A percentile compares a stretch with the other conserved stretches of the same genome.
phyloP scores from a whole-genome alignment of 2,113 vertebrate species.

The Boleophthalmus pectinirostris region DNA sequence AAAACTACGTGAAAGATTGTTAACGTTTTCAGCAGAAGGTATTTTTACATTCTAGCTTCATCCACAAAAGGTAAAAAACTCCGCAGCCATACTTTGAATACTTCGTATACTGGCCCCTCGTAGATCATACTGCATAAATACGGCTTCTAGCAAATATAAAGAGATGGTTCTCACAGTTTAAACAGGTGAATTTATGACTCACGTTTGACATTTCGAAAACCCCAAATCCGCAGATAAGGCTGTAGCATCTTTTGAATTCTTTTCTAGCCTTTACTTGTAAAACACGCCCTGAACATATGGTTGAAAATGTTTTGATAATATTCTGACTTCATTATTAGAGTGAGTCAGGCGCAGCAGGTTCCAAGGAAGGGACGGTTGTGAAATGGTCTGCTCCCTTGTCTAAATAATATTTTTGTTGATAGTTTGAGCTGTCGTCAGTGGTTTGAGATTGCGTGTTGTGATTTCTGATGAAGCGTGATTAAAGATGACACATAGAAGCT shows the following conservation, averaged over 20 bases:
- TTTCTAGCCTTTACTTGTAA: conserved; percentile 8
- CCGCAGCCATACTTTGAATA: neutral
- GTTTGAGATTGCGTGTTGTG: no score
- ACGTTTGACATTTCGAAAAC: neutral
- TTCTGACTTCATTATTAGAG: neutral
- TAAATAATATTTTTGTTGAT: neutral
- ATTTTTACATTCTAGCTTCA: neutral
- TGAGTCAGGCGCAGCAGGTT: neutral
- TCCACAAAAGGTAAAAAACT: neutral
- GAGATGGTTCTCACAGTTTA: neutral
- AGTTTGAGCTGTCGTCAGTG: neutral
- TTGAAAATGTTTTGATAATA: neutral
- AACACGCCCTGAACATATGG: neutral
- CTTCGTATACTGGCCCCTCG: neutral
- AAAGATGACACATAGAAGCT: no score
- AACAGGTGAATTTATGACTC: neutral
- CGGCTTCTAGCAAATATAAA: neutral
- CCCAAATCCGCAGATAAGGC: neutral
- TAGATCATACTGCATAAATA: neutral
- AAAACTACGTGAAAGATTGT: neutral
- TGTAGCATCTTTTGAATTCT: conserved; percentile 4
- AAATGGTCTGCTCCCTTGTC: neutral
- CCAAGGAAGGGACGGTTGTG: neutral
- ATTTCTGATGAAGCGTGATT: no score
- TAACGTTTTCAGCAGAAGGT: no score